Percentiles rank a stretch among this genome's conserved stretches.
Evolutionary conservation across 2,888 invertebrate genomes (phyloP).

Genomic region (Hyppa rectilinea): DNA sequence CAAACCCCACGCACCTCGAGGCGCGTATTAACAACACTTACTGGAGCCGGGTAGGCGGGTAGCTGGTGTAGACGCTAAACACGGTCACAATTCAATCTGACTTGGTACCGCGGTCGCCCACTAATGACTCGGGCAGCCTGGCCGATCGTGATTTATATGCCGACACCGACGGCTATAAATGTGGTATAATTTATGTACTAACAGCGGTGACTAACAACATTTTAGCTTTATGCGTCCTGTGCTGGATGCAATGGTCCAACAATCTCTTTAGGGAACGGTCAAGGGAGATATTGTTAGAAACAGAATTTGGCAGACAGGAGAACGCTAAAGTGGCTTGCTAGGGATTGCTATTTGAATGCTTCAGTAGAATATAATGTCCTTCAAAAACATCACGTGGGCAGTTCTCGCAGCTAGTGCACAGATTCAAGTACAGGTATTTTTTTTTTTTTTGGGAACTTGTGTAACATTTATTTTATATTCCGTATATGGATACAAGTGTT

Average conservation of each 20-base stretch:
- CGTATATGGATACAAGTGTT: too few species aligned
- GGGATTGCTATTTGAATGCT: not conserved
- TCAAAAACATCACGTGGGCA: not conserved
- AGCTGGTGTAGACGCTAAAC: constrained; percentile 67
- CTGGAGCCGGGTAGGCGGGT: constrained; percentile 13
- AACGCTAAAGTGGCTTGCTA: not conserved
- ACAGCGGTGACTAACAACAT: constrained; percentile 29
- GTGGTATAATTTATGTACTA: constrained; percentile 63
- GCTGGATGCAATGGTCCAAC: not conserved
- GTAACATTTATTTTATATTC: too few species aligned
- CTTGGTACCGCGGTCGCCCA: constrained; percentile 79
- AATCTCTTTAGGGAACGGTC: not conserved
- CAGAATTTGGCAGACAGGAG: not conserved
- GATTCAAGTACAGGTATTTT: too few species aligned
- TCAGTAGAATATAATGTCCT: not conserved
- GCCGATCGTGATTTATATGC: constrained; percentile 86
- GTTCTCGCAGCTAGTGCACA: not conserved
- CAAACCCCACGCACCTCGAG: constrained; percentile 24
- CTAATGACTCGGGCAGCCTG: constrained; percentile 84
- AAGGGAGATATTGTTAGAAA: not conserved
- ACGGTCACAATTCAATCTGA: constrained; percentile 82
- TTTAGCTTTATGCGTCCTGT: constrained; percentile 5
- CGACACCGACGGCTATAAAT: constrained; percentile 73
- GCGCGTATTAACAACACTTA: constrained; percentile 22
- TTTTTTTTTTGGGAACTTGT: too few species aligned